phyloP scores from a whole-genome alignment of 2,888 invertebrate species.

The Scelioninae gen. 2 region DNA sequence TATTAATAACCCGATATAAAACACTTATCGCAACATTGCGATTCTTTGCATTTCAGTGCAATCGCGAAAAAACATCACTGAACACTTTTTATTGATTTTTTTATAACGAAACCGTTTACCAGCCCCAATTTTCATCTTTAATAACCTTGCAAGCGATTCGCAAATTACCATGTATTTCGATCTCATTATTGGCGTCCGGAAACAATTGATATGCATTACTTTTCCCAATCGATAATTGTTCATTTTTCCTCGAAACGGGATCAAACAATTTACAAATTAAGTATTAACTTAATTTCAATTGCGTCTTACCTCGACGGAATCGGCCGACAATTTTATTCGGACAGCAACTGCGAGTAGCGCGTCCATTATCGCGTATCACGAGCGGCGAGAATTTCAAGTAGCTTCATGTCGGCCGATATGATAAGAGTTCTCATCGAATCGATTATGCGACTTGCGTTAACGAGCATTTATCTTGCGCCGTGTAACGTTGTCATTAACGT shows the following conservation, averaged over 20 bases:
- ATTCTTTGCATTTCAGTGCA: no score
- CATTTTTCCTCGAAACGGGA: slow-evolving; percentile 6
- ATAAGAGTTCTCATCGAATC: slow-evolving; percentile 51
- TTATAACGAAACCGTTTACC: no score
- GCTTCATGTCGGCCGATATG: slow-evolving; percentile 48
- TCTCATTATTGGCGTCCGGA: no score
- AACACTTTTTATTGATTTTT: no score
- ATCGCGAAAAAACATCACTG: no score
- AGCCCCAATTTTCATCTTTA: no score
- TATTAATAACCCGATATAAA: no score
- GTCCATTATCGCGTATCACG: slow-evolving; percentile 45
- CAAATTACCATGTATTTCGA: no score
- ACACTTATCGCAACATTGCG: no score
- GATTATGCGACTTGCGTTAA: slow-evolving; percentile 38
- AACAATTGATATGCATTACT: no score
- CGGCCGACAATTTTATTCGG: slow-evolving; percentile 33
- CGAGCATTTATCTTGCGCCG: slow-evolving; percentile 23
- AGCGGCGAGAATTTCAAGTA: slow-evolving; percentile 34
- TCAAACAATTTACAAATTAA: slow-evolving; percentile 29
- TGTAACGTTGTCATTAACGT: slow-evolving; percentile 17
- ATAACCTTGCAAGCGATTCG: no score
- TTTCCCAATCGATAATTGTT: background rate
- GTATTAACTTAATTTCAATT: slow-evolving; percentile 36
- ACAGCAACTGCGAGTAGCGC: slow-evolving; percentile 34
- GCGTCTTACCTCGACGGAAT: slow-evolving; percentile 39